Evolutionary conservation across 64 coral and sea anemone species (phyloP).

Genomic region (Montipora capricornis): DNA sequence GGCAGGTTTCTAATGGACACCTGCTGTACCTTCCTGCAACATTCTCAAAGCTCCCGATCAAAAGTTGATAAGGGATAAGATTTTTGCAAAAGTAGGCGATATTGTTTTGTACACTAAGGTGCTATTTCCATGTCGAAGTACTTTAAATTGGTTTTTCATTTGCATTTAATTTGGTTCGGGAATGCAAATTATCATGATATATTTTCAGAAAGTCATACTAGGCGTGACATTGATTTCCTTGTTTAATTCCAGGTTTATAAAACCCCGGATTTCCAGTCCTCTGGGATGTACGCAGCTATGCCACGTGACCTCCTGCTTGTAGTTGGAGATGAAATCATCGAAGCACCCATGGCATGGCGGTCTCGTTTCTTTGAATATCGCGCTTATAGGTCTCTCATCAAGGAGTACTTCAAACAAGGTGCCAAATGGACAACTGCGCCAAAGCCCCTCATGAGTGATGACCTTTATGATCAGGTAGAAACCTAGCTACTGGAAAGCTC

Average conservation of each 20-base stretch:
- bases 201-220: too few species aligned
- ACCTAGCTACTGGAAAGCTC: background rate
- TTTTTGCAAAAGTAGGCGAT: too few species aligned
- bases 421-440: constrained; percentile 97
- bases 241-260: constrained; percentile 62
- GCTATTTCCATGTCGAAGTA: too few species aligned
- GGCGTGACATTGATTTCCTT: background rate
- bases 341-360: constrained; percentile 95
- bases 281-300: constrained; percentile 89
- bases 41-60: too few species aligned
- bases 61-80: too few species aligned
- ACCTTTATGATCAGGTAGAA: constrained; percentile 89
- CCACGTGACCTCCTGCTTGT: constrained; percentile 94
- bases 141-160: too few species aligned
- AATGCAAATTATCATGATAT: too few species aligned
- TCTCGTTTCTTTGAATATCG: constrained; percentile 98
- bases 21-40: background rate
- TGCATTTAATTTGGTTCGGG: too few species aligned
- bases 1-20: too few species aligned
- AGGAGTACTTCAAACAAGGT: constrained; percentile 94
- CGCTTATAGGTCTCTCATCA: constrained; percentile 89
- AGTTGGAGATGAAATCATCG: constrained; percentile 95
- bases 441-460: constrained; percentile 88
- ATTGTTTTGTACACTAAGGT: too few species aligned
- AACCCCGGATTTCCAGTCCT: constrained; percentile 91